Conservation (phyloP, 2,113 vertebrate species). For the Tyto alba region DNA sequence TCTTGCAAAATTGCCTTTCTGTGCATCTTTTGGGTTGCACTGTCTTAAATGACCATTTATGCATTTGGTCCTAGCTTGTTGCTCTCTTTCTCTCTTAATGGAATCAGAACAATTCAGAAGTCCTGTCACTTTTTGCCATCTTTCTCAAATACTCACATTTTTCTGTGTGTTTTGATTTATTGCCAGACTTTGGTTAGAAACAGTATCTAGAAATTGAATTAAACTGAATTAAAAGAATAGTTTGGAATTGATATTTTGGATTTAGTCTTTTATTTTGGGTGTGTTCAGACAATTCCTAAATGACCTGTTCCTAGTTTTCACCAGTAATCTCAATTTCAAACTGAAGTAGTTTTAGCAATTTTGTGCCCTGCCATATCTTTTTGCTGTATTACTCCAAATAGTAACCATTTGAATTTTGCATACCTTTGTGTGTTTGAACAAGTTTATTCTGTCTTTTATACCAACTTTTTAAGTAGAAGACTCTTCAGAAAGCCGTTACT, state of each 20-base stretch:
- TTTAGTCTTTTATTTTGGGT: not conserved
- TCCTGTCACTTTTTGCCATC: not conserved
- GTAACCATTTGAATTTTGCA: not conserved
- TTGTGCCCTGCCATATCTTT: not conserved
- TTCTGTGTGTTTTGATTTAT: not conserved
- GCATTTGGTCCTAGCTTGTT: not conserved
- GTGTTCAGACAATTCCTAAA: not conserved
- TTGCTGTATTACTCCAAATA: not conserved
- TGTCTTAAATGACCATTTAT: not conserved
- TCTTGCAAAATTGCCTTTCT: not conserved
- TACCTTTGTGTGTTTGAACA: not conserved
- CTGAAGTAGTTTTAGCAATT: rapidly evolving
- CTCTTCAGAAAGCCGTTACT: not conserved
- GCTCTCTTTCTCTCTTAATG: not conserved
- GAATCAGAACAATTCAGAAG: not conserved
- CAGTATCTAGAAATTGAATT: not conserved
- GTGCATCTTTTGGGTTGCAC: not conserved
- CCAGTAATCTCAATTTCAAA: not conserved
- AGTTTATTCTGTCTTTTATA: not conserved
- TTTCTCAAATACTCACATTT: not conserved
- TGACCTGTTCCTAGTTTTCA: not conserved
- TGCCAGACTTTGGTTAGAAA: not conserved
- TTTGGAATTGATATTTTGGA: not conserved
- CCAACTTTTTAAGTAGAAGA: not conserved
- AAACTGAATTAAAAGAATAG: not conserved